Conservation (phyloP, 2,113 vertebrate genomes). For the Barnardius zonarius region DNA sequence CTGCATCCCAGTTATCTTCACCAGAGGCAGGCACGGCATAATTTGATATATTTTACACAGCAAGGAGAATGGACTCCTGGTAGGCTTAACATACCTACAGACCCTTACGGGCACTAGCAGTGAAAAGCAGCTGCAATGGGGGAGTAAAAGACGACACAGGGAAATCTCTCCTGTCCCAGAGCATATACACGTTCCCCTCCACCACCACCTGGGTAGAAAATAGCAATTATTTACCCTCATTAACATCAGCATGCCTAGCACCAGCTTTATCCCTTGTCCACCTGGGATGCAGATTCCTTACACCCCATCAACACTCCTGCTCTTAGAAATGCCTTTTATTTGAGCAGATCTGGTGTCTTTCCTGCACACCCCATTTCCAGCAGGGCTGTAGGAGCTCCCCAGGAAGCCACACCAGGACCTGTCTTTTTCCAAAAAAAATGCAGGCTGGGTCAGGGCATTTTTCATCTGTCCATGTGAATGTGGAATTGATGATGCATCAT, state of each 20-base stretch:
- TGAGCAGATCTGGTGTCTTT: background rate
- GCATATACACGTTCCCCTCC: fast-evolving
- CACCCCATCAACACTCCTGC: too few relatives aligned
- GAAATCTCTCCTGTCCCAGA: background rate
- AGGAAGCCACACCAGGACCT: background rate
- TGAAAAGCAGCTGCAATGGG: fast-evolving
- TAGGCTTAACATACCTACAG: background rate
- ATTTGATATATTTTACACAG: background rate
- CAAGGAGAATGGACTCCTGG: background rate
- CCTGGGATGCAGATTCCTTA: background rate
- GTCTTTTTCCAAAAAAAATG: background rate
- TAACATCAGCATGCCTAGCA: background rate
- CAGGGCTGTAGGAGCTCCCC: background rate
- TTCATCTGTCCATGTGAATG: background rate
- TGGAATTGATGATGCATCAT: background rate
- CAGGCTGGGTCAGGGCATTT: background rate
- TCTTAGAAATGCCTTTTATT: background rate
- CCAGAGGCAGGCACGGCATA: fast-evolving
- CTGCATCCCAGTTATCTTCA: background rate
- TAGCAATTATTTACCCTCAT: background rate
- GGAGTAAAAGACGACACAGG: background rate
- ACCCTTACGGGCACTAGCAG: background rate
- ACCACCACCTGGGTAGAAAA: fast-evolving
- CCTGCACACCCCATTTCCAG: background rate
- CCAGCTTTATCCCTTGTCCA: background rate